Percentiles rank a stretch among this genome's conserved stretches.
Conservation (phyloP, 2,113 vertebrate genomes). For the Corythaeola cristata region DNA sequence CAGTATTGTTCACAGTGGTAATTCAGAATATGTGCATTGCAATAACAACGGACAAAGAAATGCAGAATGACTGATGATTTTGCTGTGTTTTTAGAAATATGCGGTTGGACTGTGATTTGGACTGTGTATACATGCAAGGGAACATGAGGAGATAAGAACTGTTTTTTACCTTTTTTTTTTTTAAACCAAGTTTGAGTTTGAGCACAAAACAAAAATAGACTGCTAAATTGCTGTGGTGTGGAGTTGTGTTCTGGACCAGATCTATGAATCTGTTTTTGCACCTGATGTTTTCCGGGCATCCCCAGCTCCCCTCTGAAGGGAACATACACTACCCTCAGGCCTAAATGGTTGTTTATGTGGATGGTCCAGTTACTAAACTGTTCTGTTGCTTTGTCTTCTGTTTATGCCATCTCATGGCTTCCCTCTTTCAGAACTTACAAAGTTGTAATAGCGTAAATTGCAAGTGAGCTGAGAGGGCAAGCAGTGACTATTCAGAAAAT, state of each 20-base stretch:
- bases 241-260: not conserved
- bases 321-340: not conserved
- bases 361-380: not conserved
- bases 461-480: not conserved
- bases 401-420: not conserved
- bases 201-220: not conserved
- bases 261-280: not conserved
- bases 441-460: not conserved
- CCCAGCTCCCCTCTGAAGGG: not conserved
- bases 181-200: not conserved
- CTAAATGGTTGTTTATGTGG: not conserved
- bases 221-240: not conserved
- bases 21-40: accelerated
- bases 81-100: not conserved
- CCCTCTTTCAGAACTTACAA: not conserved
- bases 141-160: not conserved
- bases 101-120: not conserved
- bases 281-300: not conserved
- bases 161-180: not conserved
- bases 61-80: not conserved
- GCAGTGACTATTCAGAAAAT: not conserved
- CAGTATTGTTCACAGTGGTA: not conserved
- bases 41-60: not conserved
- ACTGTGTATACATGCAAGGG: not conserved
- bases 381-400: not conserved